These are phyloP conservation scores for Ochropleura plecta DNA, from an alignment of 2,888 invertebrate species.

Conservation along the genomic window DNA sequence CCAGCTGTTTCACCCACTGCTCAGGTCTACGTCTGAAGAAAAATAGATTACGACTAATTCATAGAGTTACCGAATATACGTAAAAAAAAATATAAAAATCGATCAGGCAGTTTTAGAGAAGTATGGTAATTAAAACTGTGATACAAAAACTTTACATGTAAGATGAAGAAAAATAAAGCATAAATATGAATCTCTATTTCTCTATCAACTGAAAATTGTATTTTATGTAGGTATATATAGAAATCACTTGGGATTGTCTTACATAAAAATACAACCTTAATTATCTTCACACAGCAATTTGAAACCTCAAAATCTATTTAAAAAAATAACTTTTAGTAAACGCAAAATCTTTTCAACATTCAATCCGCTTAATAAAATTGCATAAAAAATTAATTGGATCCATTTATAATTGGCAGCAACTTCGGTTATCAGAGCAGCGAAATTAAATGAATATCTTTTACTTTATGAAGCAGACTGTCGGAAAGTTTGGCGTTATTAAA, in stretches of 20 bases:
- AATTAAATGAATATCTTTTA: constrained; percentile 43
- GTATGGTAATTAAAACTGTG: too few species aligned
- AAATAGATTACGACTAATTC: too few species aligned
- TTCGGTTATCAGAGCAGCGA: constrained; percentile 26
- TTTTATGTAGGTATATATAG: too few species aligned
- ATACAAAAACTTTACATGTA: too few species aligned
- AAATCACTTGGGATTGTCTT: not conserved
- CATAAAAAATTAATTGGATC: constrained; percentile 46
- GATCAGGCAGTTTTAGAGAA: too few species aligned
- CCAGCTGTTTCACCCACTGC: too few species aligned
- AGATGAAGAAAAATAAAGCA: too few species aligned
- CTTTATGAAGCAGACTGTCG: constrained; percentile 30
- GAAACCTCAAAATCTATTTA: not conserved
- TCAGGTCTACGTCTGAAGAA: too few species aligned
- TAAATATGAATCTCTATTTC: too few species aligned
- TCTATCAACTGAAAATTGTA: too few species aligned
- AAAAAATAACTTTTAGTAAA: constrained; percentile 1
- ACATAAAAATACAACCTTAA: not conserved
- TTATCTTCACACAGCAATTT: constrained; percentile 16
- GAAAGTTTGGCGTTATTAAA: constrained; percentile 48
- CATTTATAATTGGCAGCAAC: constrained; percentile 54
- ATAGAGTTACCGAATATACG: too few species aligned
- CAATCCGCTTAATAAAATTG: constrained; percentile 49
- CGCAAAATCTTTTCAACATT: constrained; percentile 17
- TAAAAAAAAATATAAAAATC: too few species aligned